phyloP scores from a whole-genome alignment of 2,888 invertebrate species.

The Coenonympha arcania region DNA sequence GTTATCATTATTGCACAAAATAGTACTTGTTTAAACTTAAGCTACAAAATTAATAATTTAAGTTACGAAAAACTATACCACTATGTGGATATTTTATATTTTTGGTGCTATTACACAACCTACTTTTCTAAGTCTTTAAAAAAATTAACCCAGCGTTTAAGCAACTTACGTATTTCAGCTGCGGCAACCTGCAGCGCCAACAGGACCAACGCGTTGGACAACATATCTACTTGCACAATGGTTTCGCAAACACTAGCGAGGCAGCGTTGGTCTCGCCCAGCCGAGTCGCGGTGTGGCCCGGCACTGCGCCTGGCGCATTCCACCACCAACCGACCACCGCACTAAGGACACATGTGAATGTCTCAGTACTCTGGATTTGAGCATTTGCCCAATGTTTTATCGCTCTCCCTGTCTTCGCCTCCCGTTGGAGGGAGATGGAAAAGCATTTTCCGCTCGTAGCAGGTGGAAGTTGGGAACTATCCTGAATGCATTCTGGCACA shows the following conservation, averaged over 20 bases:
- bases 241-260: conserved; percentile 38
- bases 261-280: conserved; percentile 46
- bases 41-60: too few species aligned
- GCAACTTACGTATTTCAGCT: conserved; percentile 64
- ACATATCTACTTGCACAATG: conserved; percentile 54
- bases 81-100: too few species aligned
- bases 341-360: conserved; percentile 46
- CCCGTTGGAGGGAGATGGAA: conserved; percentile 21
- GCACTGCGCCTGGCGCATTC: conserved; percentile 47
- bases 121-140: background rate
- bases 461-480: conserved; percentile 18
- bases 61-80: too few species aligned
- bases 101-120: too few species aligned
- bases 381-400: conserved; percentile 25
- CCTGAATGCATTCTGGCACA: conserved; percentile 15
- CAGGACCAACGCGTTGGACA: conserved; percentile 46
- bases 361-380: conserved; percentile 37
- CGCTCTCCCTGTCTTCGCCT: conserved; percentile 25
- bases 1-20: too few species aligned
- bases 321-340: conserved; percentile 34
- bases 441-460: conserved; percentile 14
- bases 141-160: background rate
- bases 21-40: too few species aligned
- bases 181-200: conserved; percentile 52
- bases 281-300: conserved; percentile 56